Conservation (phyloP, 2,113 vertebrate species). For the Coregonus clupeaformis region DNA sequence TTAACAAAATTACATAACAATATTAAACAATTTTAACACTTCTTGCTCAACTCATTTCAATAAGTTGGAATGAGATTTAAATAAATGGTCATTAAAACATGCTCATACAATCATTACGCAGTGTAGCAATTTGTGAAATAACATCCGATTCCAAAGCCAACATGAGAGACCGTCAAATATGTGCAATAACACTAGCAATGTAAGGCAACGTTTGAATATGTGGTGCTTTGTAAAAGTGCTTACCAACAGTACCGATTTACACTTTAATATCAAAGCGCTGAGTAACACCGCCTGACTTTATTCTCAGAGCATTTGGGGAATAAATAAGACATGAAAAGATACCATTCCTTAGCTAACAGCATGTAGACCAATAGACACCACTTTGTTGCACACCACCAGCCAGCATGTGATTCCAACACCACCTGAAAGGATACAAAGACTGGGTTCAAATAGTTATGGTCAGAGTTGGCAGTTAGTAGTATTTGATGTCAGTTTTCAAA, state of each 20-base stretch:
- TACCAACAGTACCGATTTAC: not conserved
- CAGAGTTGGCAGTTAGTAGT: not conserved
- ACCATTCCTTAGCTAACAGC: slow-evolving; percentile 74
- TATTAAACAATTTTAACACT: too few species aligned
- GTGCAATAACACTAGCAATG: not conserved
- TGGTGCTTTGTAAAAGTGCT: not conserved
- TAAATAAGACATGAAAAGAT: not conserved
- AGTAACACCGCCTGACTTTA: not conserved
- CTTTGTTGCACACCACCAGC: slow-evolving; percentile 86
- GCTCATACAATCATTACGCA: too few species aligned
- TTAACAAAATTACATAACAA: not conserved
- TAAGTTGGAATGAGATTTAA: too few species aligned
- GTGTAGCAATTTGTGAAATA: too few species aligned
- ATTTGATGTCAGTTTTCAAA: not conserved
- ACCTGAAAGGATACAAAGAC: slow-evolving; percentile 66
- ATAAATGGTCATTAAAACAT: too few species aligned
- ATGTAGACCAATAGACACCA: slow-evolving; percentile 78
- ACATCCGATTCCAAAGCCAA: too few species aligned
- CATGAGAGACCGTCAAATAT: not conserved
- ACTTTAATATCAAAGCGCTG: too few species aligned
- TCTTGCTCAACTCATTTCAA: too few species aligned
- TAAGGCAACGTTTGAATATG: not conserved
- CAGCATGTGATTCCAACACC: slow-evolving; percentile 85
- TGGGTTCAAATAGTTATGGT: not conserved
- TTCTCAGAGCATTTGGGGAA: not conserved